Evolutionary conservation across 2,888 invertebrate species (phyloP), one percentile per base, ranked within the genome.

Genomic region (Ypsolopha sequella): DNA sequence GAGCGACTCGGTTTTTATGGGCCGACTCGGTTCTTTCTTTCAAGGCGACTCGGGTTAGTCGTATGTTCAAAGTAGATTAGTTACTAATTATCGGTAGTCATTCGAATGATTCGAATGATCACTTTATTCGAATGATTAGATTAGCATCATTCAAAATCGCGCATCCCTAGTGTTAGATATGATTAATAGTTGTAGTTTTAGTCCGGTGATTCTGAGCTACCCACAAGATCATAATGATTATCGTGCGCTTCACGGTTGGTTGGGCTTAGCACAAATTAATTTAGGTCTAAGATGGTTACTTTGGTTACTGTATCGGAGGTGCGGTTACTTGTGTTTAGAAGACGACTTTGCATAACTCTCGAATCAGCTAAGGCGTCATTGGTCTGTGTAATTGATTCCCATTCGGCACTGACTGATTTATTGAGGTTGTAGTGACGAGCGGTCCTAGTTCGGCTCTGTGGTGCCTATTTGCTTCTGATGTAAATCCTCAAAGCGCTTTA

Each of bases 201-300:
- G 64, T 61, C 62, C 63, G 71, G 64, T 67, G 65, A 66, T 61
- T 63, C 58, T 61, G 62, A 60, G 62, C 60, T 57, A 58, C 60
- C 58, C 56, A 66, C 64, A 65, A 79, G 78, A 79, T 80, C 62
- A 65, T 66, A 69, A 69, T 73, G 75, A 79, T 76, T 82, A 80
- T 79, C 76, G 73, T 67, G 68, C 65, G 61, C 63, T 65, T 76
- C 62, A 72, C 74, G 75, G 69, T 73, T 64, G 69, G 73, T 62
- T 75, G 81, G 69, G 73, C 79, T 74, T 68, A 70, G 70, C 64
- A 69, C 73, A 73, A 78, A 84, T 82, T 82, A 80, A 81, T 81
- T 80, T 77, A 75, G 74, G 66, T 72, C 63, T 66, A 66, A 73
- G 68, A 64, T 65, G 62, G 58, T 55, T 24, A 24, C 2, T 24